Percentiles rank a stretch among this genome's conserved stretches.
These are phyloP conservation scores for Gymnocypris eckloni DNA, from an alignment of 2,797 vertebrate genomes.

Conservation along the genomic window DNA sequence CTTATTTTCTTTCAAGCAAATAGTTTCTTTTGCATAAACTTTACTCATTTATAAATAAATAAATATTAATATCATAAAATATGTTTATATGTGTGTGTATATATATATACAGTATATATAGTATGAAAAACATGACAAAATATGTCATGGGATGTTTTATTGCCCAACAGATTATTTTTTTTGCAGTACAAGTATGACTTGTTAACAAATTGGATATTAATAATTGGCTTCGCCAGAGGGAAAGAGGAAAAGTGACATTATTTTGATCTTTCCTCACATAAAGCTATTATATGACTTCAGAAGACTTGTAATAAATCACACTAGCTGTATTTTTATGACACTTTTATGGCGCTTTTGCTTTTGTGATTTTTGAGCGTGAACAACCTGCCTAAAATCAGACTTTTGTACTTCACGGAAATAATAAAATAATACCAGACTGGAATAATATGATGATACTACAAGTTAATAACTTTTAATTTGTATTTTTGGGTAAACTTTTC, in stretches of 20 bases:
- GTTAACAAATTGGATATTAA: neutral
- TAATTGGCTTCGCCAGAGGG: neutral
- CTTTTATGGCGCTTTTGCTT: neutral
- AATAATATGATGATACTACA: neutral
- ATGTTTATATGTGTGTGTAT: too few relatives aligned
- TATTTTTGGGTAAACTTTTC: neutral
- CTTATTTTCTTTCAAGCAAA: neutral
- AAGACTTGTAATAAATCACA: neutral
- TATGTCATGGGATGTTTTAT: too few relatives aligned
- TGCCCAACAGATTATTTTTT: neutral
- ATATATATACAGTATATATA: too few relatives aligned
- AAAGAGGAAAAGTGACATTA: neutral
- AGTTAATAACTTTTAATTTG: neutral
- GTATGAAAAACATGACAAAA: too few relatives aligned
- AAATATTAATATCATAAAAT: neutral
- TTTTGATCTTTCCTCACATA: neutral
- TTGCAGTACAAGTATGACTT: neutral
- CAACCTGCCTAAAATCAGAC: neutral
- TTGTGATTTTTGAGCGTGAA: neutral
- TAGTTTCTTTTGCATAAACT: neutral
- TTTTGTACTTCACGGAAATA: neutral
- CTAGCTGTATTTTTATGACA: neutral
- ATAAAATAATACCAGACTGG: neutral
- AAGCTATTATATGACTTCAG: neutral
- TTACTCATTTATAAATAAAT: neutral